Evolutionary conservation across 2,113 vertebrate species (phyloP).

Genomic region (Oryzias curvinotus): DNA sequence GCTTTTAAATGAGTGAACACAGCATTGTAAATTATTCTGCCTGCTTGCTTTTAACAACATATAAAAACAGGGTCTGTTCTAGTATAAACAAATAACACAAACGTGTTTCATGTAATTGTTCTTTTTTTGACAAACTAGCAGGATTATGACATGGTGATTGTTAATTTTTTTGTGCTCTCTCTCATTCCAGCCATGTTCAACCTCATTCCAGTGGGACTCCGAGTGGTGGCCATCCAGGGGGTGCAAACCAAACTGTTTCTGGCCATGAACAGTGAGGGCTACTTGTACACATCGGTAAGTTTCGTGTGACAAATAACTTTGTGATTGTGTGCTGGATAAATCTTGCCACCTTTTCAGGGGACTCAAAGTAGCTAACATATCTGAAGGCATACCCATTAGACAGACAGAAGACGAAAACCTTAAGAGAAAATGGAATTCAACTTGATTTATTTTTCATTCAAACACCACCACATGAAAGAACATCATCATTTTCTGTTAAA

Average conservation of each 20-base stretch:
- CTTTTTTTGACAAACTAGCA: neutral
- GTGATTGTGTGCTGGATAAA: neutral
- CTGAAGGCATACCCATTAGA: neutral
- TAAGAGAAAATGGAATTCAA: too few relatives aligned
- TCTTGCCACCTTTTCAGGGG: neutral
- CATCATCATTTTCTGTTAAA: slow-evolving; percentile 19
- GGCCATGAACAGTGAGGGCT: slow-evolving; percentile 99
- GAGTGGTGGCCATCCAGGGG: slow-evolving; percentile 99
- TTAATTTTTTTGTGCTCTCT: slow-evolving; percentile 11
- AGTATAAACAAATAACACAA: too few relatives aligned
- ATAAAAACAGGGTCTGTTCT: too few relatives aligned
- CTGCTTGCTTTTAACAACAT: too few relatives aligned
- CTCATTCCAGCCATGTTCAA: slow-evolving; percentile 89
- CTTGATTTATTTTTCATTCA: neutral
- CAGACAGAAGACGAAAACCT: neutral
- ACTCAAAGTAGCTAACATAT: neutral
- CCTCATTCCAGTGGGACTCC: slow-evolving; percentile 98
- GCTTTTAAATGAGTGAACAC: too few relatives aligned
- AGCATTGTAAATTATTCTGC: too few relatives aligned
- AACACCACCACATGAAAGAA: slow-evolving; percentile 8
- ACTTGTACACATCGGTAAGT: slow-evolving; percentile 96
- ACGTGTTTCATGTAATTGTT: too few relatives aligned
- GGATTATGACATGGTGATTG: neutral
- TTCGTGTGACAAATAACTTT: slow-evolving; percentile 15
- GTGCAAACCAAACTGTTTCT: slow-evolving; percentile 97